Conservation (phyloP, 2,113 vertebrate genomes). For the Dipodomys spectabilis region DNA sequence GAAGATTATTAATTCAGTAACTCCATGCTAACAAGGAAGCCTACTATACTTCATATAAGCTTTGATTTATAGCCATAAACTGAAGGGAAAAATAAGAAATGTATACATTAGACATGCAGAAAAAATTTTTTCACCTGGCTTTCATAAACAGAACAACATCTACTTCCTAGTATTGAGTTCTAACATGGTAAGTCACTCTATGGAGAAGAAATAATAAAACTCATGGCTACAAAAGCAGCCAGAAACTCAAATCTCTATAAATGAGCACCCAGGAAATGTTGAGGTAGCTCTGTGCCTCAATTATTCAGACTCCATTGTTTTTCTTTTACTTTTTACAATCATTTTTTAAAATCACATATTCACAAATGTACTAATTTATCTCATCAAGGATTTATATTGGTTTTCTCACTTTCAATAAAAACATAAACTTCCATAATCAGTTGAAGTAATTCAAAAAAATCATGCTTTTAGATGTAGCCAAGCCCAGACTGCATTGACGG, state of each 20-base stretch:
- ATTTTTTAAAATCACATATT: not conserved
- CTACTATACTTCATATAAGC: conserved; percentile 49
- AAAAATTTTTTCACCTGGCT: conserved; percentile 73
- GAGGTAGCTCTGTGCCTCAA: not conserved
- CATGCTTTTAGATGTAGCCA: not conserved
- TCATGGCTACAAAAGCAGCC: conserved; percentile 2
- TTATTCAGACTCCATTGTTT: conserved; percentile 49
- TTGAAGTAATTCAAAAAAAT: not conserved
- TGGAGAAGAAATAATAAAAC: conserved; percentile 62
- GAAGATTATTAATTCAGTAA: not conserved
- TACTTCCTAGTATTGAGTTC: conserved; percentile 67
- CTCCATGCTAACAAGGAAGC: conserved; percentile 63
- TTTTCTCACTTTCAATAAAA: not conserved
- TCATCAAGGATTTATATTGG: not conserved
- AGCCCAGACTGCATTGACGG: not conserved
- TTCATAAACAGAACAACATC: conserved; percentile 62
- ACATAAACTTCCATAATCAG: not conserved
- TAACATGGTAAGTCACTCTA: conserved; percentile 51
- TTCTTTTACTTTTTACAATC: not conserved
- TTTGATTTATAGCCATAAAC: conserved; percentile 44
- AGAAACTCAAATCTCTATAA: conserved; percentile 61
- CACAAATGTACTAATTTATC: not conserved
- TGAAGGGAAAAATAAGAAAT: conserved; percentile 62
- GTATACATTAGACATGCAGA: conserved; percentile 56
- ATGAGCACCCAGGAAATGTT: conserved; percentile 37